Percentiles rank a stretch among this genome's conserved stretches.
Conservation (phyloP, 2,797 vertebrate species). For the Erithacus rubecula region DNA sequence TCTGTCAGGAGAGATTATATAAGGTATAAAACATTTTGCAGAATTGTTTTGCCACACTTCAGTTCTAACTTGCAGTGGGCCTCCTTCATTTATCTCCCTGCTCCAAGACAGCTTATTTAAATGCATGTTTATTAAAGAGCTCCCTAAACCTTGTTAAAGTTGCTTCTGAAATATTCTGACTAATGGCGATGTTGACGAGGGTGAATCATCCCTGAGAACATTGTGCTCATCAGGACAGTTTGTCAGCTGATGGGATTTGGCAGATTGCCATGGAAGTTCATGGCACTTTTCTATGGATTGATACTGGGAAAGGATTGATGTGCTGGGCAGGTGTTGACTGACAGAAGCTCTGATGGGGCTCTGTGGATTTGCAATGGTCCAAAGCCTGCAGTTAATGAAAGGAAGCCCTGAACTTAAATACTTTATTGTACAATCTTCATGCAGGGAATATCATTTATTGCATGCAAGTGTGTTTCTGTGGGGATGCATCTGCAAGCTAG, state of each 20-base stretch:
- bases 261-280: conserved; percentile 8
- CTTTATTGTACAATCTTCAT: background rate
- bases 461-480: background rate
- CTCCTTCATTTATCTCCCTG: background rate
- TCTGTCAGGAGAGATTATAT: conserved; percentile 25
- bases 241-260: conserved; percentile 39
- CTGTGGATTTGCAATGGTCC: background rate
- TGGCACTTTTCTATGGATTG: background rate
- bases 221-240: conserved; percentile 12
- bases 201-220: conserved; percentile 37
- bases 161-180: conserved; percentile 44
- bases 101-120: background rate
- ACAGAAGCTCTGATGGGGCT: background rate
- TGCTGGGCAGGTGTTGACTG: background rate
- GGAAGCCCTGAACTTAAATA: background rate
- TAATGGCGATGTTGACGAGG: background rate
- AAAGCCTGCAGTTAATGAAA: background rate
- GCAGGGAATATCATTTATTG: background rate
- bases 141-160: background rate
- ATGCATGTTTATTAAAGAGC: conserved; percentile 14
- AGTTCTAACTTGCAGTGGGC: background rate
- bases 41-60: conserved; percentile 38
- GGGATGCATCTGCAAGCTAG: background rate
- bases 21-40: conserved; percentile 36
- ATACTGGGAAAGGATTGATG: background rate